Evolutionary conservation across 2,888 invertebrate genomes (phyloP), one percentile per base, ranked within the genome.

Genomic region (Orthosia gracilis): DNA sequence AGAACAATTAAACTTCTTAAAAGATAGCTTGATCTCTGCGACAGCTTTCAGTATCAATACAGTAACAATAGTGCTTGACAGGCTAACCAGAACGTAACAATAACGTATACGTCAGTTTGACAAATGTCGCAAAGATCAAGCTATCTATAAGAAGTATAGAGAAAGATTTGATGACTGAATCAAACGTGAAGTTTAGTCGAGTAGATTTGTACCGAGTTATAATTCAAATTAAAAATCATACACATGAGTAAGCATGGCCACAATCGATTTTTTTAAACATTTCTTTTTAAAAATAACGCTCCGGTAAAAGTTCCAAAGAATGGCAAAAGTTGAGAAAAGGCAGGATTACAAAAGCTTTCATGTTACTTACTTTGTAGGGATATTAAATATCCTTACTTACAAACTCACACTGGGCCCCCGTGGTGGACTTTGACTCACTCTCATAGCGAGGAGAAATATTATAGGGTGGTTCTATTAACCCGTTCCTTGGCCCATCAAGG

Each of bases 311-410:
- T 73, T 57, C 15, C 21, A 61, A 72, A 72, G 45, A 50, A 52
- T 61, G 15, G 3, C 4, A 21, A 49, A 72, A 73, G 40, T 73
- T 64, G 1, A 17, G 17, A 12, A 49, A 63, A 73, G 55, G 49
- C 49, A 64, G 73, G 40, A 26, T 64, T 57, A 73, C 54, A 63
- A 73, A 73, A 40, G 55, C 23, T 55, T 73, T 49, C 55, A 62
- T 73, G 31, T 62, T 62, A 17, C 40, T 31, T 58, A 55, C 61
- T 63, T 73, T 62, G 40, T 49, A 49, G 13, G 40, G 63, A 49
- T 73, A 55, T 64, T 57, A 73, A 55, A 55, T 73, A 57, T 73
- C 63, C n/a, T 63, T 63, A n/a, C 11, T n/a, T 17, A 50, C 0
- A 12, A 21, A 63, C n/a, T 7, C 21, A 13, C 23, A 61, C 21